Base-by-base conservation (phyloP, 2,888 invertebrate genomes). In the Ophion costatus region DNA sequence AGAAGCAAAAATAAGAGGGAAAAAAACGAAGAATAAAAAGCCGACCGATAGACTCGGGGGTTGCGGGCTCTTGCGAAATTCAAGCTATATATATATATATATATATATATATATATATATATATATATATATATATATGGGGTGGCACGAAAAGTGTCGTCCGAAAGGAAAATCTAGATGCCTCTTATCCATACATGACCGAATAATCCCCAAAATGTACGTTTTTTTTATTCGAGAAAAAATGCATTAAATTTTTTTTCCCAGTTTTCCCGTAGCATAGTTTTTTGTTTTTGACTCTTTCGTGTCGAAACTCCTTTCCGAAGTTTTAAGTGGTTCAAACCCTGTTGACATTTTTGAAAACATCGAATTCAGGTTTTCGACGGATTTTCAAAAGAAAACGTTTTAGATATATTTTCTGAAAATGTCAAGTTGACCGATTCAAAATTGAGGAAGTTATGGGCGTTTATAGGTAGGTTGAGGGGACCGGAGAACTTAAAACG, bases 1-100 rank as follows among this genome's bases (percentile, higher is more conserved):
- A 56, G 74, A 76, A 64, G 78, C 63, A 45, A 51, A 64, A 80
- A 74, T 83, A 42, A 66, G 64, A 80, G 80, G 42, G 17, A 59
- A 63, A 10, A 6, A n/a, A n/a, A 9, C 29, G 11, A n/a, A n/a
- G 66, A 57, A 57, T 14, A 10, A 64, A 75, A 74, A 38, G 42
- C 22, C 42, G 64, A 57, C 73, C 45, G 67, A 74, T 45, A 73
- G 74, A 80, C 38, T 24, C 73, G 78, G 67, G 76, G 38, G 84
- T 22, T 29, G 66, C 73, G 66, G 73, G 42, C 82, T 77, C 59
- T 73, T 56, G 61, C 57, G 73, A 84, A 83, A 86, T 86, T 88
- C 71, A 82, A 84, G 81, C 82, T 38, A 0, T 3, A 20, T 24
- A 11, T 51, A n/a, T n/a, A 51, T 51, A 51, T 51, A 51, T 51